Evolutionary conservation across 1,140 invertebrate genomes (phyloP), one percentile per base, ranked within the genome.

Genomic region (Diorhabda carinulata): DNA sequence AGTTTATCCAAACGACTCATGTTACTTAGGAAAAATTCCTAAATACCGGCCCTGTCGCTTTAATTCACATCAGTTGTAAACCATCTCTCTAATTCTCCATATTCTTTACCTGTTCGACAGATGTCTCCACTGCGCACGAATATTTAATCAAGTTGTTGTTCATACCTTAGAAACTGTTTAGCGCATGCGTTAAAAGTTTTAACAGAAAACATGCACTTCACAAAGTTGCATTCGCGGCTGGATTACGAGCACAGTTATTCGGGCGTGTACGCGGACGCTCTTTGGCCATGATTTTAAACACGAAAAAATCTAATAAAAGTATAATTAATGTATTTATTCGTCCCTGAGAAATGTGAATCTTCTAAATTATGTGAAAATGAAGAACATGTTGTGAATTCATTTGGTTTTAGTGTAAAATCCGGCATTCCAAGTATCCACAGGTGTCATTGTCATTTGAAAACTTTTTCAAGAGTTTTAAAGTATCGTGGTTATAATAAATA

Each of bases 111-210:
- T 70, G 69, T 61, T 44, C 69, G 58, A 40, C 42, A 70, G 69
- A 70, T 64, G 69, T 52, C 69, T n/a, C 69, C 7, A 45, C 57
- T 5, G 25, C 10, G 9, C 8, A 5, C 25, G 44, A 47, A 64
- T 59, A 64, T 52, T 62, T 61, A 43, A 60, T 70, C 56, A 56
- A 56, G 45, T 61, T 57, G 43, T 40, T 52, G 25, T 64, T 61
- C 41, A 10, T 44, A 66, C 64, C 64, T 70, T 57, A 43, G 60
- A 43, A n/a, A 9, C 64, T n/a, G 3, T 7, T 43, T 52, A 41
- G 47, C 47, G 69, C 69, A 66, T 61, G 69, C 69, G 69, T 58
- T 44, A 57, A 70, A 70, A 70, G 64, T 70, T 70, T 70, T 59
- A 66, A 70, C 57, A 56, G 69, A 65, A 66, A 61, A 65, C 64